These are phyloP conservation scores for Drosophila anceps DNA, from an alignment of 2,888 invertebrate species.

Conservation along the genomic window DNA sequence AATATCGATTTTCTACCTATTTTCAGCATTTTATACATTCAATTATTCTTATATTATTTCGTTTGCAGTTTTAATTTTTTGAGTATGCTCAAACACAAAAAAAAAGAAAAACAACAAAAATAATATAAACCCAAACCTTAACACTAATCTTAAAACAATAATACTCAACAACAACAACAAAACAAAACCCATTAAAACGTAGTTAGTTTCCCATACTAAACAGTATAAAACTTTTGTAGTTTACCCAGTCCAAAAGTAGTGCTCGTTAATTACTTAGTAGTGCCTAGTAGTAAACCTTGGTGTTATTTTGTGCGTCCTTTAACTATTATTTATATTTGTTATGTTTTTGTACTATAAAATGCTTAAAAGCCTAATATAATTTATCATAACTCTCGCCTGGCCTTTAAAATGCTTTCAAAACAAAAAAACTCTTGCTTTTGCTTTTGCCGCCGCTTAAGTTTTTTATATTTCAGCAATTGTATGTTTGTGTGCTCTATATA, in stretches of 20 bases:
- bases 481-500: conserved; percentile 76
- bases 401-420: conserved; percentile 28
- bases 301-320: conserved; percentile 52
- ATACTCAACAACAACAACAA: conserved; percentile 48
- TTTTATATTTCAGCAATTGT: conserved; percentile 85
- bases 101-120: conserved; percentile 36
- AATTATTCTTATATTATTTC: conserved; percentile 68
- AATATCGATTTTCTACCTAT: conserved; percentile 76
- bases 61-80: conserved; percentile 75
- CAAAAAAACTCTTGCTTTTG: conserved; percentile 75
- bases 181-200: conserved; percentile 69
- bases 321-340: conserved; percentile 33
- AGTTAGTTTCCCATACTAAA: conserved; percentile 71
- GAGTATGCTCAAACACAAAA: conserved; percentile 22
- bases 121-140: conserved; percentile 53
- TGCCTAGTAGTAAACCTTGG: conserved; percentile 47
- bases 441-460: conserved; percentile 71
- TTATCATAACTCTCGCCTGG: conserved; percentile 30
- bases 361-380: conserved; percentile 50
- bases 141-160: conserved; percentile 58
- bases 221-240: conserved; percentile 58
- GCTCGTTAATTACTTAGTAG: conserved; percentile 56
- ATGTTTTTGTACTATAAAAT: conserved; percentile 50
- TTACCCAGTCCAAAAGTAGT: conserved; percentile 56
- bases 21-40: conserved; percentile 73